A percentile compares a stretch with the other conserved stretches of the same genome.
Conservation (phyloP, 2,888 invertebrate genomes). For the Heteromyza rotundicornis region DNA sequence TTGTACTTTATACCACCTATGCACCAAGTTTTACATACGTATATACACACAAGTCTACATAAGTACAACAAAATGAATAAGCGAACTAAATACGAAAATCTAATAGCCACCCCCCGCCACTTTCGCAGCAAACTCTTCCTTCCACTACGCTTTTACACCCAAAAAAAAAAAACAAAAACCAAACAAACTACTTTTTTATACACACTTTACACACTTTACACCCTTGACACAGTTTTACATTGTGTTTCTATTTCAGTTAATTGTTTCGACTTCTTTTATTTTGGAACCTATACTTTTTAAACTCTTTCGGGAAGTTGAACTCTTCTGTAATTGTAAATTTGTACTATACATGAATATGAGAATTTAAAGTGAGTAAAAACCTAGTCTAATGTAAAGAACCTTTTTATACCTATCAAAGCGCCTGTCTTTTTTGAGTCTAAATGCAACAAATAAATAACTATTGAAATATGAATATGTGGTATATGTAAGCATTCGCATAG, state of each 20-base stretch:
- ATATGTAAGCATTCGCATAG: no score
- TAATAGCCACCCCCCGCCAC: no score
- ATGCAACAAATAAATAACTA: conserved; percentile 10
- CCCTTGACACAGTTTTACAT: background rate
- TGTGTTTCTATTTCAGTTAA: no score
- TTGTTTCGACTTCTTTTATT: no score
- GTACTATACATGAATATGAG: background rate
- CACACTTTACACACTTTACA: background rate
- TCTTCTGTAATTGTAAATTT: conserved; percentile 1
- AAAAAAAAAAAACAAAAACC: no score
- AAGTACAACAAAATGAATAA: no score
- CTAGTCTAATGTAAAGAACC: conserved; percentile 9
- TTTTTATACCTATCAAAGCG: conserved; percentile 21
- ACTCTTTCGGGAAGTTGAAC: background rate
- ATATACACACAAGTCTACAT: no score
- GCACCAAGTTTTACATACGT: background rate
- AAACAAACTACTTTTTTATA: background rate
- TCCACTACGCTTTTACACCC: no score
- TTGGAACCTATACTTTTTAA: no score
- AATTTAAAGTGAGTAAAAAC: background rate
- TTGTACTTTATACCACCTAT: background rate
- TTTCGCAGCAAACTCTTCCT: no score
- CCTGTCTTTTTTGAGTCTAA: conserved; percentile 15
- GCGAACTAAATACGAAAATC: no score
- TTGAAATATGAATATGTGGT: conserved; percentile 9